phyloP scores from a whole-genome alignment of 2,888 invertebrate species.

The Synergus japonicus region DNA sequence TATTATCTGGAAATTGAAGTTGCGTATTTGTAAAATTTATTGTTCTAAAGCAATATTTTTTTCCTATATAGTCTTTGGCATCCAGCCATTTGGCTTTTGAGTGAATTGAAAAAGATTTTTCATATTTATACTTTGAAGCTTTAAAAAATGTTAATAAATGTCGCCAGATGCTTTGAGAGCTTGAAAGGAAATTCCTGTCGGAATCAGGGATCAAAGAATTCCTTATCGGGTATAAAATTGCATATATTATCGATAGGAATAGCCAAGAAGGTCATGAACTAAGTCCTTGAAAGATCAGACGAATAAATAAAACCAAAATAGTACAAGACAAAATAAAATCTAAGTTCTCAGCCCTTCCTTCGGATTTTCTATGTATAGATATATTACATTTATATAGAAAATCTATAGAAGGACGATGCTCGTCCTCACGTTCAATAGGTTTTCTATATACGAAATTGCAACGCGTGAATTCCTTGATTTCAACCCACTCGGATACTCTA shows the following conservation, averaged over 20 bases:
- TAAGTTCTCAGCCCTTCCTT: not conserved
- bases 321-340: not conserved
- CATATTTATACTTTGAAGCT: not conserved
- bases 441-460: constrained; percentile 7
- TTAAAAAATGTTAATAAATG: not conserved
- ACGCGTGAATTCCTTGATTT: constrained; percentile 27
- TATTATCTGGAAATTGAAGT: too few species aligned
- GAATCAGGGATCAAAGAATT: constrained; percentile 25
- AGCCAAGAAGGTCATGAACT: constrained; percentile 20
- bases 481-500: not conserved
- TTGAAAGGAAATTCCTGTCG: constrained; percentile 2
- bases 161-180: not conserved
- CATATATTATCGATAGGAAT: not conserved
- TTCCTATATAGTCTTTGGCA: not conserved
- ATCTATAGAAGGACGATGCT: not conserved
- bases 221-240: not conserved
- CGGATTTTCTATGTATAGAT: not conserved
- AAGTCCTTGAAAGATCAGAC: constrained; percentile 3
- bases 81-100: not conserved
- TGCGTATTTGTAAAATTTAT: too few species aligned
- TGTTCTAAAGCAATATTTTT: too few species aligned
- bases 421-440: constrained; percentile 2
- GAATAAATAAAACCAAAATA: not conserved
- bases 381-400: not conserved
- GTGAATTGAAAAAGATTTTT: not conserved